Percentiles rank a stretch among this genome's conserved stretches.
Conservation (phyloP, 2,797 vertebrate species). For the Poliocrania exsul region DNA sequence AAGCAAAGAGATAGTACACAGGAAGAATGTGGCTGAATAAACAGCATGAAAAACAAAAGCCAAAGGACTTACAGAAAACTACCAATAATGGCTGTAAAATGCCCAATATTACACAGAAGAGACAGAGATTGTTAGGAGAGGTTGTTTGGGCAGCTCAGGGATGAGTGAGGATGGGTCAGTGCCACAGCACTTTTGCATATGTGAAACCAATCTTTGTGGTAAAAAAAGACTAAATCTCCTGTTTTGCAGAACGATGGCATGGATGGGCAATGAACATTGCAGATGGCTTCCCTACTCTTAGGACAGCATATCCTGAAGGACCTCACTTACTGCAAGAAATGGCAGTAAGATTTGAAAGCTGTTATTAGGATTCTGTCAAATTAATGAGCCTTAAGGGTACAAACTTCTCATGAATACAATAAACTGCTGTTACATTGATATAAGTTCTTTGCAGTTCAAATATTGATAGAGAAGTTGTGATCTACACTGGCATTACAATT, state of each 20-base stretch:
- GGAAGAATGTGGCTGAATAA: background rate
- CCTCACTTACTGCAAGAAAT: background rate
- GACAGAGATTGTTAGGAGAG: background rate
- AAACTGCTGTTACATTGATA: conserved; percentile 27
- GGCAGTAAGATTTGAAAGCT: conserved; percentile 42
- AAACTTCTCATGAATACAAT: conserved; percentile 48
- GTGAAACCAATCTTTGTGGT: background rate
- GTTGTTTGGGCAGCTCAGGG: background rate
- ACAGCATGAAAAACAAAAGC: background rate
- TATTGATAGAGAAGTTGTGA: conserved; percentile 62
- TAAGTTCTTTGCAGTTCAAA: conserved; percentile 57
- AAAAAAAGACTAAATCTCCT: background rate
- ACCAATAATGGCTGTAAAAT: background rate
- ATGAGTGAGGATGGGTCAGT: background rate
- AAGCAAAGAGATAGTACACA: background rate
- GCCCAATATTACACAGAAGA: background rate
- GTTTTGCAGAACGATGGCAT: background rate
- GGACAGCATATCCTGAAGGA: background rate
- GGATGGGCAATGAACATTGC: background rate
- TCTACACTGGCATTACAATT: conserved; percentile 59
- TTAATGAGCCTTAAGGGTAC: conserved; percentile 52
- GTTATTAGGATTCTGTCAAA: conserved; percentile 36
- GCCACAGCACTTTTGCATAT: background rate
- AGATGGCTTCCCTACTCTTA: background rate
- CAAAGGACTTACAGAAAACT: background rate